These are phyloP conservation scores for Eulemur rubriventer DNA, from an alignment of 2,797 vertebrate species.

Conservation along the genomic window DNA sequence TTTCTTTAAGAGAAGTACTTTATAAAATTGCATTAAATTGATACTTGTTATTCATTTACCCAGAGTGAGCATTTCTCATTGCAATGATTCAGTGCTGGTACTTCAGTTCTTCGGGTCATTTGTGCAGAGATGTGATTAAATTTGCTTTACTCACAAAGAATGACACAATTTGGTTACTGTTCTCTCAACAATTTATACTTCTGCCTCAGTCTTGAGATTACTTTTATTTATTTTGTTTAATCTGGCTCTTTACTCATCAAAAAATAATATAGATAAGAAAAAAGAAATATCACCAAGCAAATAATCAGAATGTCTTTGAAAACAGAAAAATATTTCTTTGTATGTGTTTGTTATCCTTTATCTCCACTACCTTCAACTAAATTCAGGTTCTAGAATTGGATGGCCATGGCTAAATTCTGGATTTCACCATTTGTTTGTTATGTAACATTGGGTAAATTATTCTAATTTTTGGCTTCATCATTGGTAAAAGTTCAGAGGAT, in stretches of 20 bases:
- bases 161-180: not conserved
- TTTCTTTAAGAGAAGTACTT: not conserved
- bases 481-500: not conserved
- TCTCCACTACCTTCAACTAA: not conserved
- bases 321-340: not conserved
- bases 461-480: not conserved
- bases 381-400: not conserved
- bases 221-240: not conserved
- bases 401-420: not conserved
- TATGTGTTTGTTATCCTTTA: not conserved
- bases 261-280: not conserved
- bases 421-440: not conserved
- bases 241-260: not conserved
- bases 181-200: not conserved
- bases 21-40: not conserved
- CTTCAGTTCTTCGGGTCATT: not conserved
- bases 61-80: not conserved
- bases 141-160: not conserved
- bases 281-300: not conserved
- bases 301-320: not conserved
- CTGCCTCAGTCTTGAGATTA: not conserved
- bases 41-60: not conserved
- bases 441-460: not conserved
- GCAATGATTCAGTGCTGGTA: not conserved
- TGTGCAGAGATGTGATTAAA: not conserved